Percentiles rank a stretch among this genome's conserved stretches.
These are phyloP conservation scores for Enchytraeus crypticus DNA, from an alignment of 2,888 invertebrate species.

Conservation along the genomic window DNA sequence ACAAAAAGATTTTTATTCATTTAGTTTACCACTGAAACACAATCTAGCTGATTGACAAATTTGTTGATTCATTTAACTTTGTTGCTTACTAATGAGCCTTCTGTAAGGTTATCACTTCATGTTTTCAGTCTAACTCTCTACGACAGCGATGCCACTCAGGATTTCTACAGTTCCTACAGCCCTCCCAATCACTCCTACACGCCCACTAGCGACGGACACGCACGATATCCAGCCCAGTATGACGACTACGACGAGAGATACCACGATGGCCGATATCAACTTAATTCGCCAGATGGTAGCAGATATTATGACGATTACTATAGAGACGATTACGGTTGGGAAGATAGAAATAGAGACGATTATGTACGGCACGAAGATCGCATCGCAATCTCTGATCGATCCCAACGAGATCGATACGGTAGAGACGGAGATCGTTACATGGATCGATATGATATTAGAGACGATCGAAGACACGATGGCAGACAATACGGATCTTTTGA, in stretches of 20 bases:
- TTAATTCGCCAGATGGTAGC: too few relatives aligned
- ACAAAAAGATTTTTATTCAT: too few relatives aligned
- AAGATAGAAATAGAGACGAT: background rate
- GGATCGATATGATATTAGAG: background rate
- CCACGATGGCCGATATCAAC: conserved; percentile 9
- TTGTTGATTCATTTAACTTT: too few relatives aligned
- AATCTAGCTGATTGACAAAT: too few relatives aligned
- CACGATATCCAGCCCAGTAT: conserved; percentile 1
- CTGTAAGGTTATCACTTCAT: too few relatives aligned
- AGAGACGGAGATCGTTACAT: background rate
- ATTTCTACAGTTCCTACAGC: conserved; percentile 23
- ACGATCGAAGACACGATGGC: too few relatives aligned
- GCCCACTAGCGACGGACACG: conserved; percentile 16
- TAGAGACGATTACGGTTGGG: conserved; percentile 6
- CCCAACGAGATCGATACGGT: background rate
- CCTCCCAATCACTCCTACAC: conserved; percentile 27
- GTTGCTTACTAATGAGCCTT: too few relatives aligned
- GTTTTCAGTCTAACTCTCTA: conserved; percentile 14
- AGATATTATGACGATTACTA: background rate
- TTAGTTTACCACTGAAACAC: too few relatives aligned
- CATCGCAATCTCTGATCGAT: background rate
- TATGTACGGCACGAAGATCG: background rate
- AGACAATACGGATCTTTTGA: too few relatives aligned
- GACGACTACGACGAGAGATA: conserved; percentile 9
- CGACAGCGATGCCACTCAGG: conserved; percentile 23